Conservation (phyloP, 2,797 vertebrate species). For the Eupleurogrammus muticus region DNA sequence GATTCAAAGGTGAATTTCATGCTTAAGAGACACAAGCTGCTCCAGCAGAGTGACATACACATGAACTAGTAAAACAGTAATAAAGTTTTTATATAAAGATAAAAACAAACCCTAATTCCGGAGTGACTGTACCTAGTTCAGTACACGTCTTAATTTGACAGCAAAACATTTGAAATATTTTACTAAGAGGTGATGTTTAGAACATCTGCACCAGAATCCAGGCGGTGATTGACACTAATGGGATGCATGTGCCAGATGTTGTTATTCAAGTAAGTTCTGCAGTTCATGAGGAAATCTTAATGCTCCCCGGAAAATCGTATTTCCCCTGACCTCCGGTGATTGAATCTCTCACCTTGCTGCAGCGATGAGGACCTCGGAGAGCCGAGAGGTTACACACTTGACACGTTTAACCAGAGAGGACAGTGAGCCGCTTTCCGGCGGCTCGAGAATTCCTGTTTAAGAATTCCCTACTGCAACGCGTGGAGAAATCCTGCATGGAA, state of each 20-base stretch:
- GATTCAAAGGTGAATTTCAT: not conserved
- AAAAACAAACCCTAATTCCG: not conserved
- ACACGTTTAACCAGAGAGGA: not conserved
- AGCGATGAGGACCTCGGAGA: no score
- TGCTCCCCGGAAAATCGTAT: no score
- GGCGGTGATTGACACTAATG: not conserved
- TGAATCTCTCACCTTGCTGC: no score
- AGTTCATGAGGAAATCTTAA: not conserved
- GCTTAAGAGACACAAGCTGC: not conserved
- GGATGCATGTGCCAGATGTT: not conserved
- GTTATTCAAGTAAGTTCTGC: no score
- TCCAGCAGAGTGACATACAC: not conserved
- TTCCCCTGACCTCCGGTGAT: no score
- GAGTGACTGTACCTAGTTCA: not conserved
- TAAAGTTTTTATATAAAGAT: not conserved
- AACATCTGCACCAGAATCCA: not conserved
- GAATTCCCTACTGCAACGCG: not conserved
- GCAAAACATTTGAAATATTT: not conserved
- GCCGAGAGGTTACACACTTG: no score
- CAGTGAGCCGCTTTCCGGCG: not conserved
- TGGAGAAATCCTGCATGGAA: not conserved
- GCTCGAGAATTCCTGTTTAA: not conserved
- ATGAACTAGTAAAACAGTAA: not conserved
- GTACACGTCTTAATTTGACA: not conserved
- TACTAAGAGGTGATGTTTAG: not conserved